phyloP scores from a whole-genome alignment of 2,888 invertebrate genomes.

The Automeris io region DNA sequence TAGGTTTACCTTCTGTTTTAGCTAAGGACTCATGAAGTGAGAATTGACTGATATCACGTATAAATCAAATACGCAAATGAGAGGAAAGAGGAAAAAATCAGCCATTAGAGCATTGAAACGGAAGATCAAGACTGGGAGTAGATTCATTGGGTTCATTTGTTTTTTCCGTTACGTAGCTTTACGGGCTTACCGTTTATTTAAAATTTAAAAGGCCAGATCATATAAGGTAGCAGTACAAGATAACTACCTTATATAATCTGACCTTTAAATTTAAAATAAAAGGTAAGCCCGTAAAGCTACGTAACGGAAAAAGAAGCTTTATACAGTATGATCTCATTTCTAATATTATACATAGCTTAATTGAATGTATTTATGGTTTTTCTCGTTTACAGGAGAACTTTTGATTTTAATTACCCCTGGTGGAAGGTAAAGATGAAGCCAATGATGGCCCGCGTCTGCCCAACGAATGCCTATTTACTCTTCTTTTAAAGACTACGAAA shows the following conservation, averaged over 20 bases:
- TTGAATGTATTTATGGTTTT: too few relatives aligned
- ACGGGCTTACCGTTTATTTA: neutral
- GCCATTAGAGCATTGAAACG: slow-evolving; percentile 55
- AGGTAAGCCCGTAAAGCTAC: slow-evolving; percentile 10
- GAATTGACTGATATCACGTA: slow-evolving; percentile 50
- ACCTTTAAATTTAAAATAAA: neutral
- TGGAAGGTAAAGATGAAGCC: too few relatives aligned
- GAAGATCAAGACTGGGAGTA: slow-evolving; percentile 54
- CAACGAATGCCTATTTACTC: too few relatives aligned
- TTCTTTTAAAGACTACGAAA: neutral
- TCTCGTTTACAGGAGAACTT: too few relatives aligned
- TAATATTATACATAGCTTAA: neutral
- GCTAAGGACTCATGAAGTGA: too few relatives aligned
- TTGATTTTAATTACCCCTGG: too few relatives aligned
- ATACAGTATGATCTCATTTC: too few relatives aligned
- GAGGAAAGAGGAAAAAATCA: slow-evolving; percentile 48
- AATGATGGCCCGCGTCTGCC: too few relatives aligned
- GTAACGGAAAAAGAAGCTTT: slow-evolving; percentile 23
- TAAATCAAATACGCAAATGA: slow-evolving; percentile 62
- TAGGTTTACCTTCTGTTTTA: too few relatives aligned
- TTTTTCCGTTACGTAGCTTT: slow-evolving; percentile 21
- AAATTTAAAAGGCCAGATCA: too few relatives aligned
- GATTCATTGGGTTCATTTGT: slow-evolving; percentile 54
- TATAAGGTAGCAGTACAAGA: too few relatives aligned
- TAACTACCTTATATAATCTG: too few relatives aligned